Conservation (phyloP, 2,888 invertebrate genomes). For the Conistra vaccinii region DNA sequence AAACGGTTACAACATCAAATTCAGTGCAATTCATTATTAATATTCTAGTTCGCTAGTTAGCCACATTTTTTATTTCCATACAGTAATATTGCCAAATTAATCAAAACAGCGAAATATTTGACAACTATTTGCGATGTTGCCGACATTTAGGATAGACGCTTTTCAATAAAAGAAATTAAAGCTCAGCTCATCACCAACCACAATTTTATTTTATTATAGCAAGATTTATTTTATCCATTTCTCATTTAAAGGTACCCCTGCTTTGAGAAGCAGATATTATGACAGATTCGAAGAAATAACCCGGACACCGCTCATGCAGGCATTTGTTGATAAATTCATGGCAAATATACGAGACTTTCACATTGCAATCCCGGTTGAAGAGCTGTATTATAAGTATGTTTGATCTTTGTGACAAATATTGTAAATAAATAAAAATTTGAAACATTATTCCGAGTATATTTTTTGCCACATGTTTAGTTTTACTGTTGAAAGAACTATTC, state of each 20-base stretch:
- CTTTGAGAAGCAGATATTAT: conserved; percentile 29
- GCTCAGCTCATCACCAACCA: no score
- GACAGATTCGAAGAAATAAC: conserved; percentile 51
- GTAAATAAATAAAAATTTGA: conserved; percentile 15
- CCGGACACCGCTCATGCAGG: conserved; percentile 32
- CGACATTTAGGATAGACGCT: no score
- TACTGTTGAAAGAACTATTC: no score
- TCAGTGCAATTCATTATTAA: no score
- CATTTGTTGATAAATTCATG: conserved; percentile 44
- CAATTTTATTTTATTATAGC: background rate
- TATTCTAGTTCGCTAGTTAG: no score
- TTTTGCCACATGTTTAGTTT: background rate
- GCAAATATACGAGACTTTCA: conserved; percentile 38
- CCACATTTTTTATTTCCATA: no score
- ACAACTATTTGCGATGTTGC: no score
- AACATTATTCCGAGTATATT: background rate
- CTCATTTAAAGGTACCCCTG: conserved; percentile 26
- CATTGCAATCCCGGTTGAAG: conserved; percentile 36
- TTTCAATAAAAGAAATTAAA: no score
- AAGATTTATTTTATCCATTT: background rate
- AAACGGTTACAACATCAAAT: no score
- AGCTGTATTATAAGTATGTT: conserved; percentile 47
- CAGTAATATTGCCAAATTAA: no score
- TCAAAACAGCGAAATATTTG: no score
- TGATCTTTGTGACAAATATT: background rate